Percentiles rank a stretch among this genome's conserved stretches.
phyloP scores from a whole-genome alignment of 2,888 invertebrate species.

The Hirudinaria manillensis region DNA sequence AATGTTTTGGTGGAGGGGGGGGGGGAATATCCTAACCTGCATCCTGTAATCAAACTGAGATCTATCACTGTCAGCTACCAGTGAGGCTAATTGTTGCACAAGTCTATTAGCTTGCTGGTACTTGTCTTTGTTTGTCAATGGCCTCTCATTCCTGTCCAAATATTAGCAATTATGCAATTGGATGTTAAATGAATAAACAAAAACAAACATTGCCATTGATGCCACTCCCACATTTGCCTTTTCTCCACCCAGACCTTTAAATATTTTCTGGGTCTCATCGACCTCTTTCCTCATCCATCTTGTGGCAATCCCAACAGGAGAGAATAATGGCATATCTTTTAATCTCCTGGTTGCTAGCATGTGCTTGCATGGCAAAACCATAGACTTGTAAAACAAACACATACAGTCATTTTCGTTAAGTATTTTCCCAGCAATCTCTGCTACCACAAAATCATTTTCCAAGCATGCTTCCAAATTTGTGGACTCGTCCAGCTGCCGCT shows the following conservation, averaged over 20 bases:
- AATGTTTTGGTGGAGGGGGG: too few relatives aligned
- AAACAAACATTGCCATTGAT: too few relatives aligned
- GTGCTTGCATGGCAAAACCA: background rate
- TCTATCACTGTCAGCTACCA: too few relatives aligned
- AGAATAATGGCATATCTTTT: background rate
- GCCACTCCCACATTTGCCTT: background rate
- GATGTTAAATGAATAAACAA: too few relatives aligned
- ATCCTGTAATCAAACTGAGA: too few relatives aligned
- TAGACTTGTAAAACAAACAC: background rate
- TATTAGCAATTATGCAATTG: too few relatives aligned
- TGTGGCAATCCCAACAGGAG: background rate
- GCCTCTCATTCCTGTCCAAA: too few relatives aligned
- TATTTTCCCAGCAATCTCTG: background rate
- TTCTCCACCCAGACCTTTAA: background rate
- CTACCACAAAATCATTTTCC: background rate
- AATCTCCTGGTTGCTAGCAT: background rate
- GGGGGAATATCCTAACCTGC: too few relatives aligned
- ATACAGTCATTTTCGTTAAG: background rate
- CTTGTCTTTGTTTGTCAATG: too few relatives aligned
- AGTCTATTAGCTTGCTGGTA: too few relatives aligned
- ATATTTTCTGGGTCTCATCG: background rate
- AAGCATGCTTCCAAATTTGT: background rate
- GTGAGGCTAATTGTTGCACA: too few relatives aligned
- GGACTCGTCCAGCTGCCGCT: background rate
- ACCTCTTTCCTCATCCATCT: background rate